Conservation (phyloP, 2,113 vertebrate species). For the Oncorhynchus masou region DNA sequence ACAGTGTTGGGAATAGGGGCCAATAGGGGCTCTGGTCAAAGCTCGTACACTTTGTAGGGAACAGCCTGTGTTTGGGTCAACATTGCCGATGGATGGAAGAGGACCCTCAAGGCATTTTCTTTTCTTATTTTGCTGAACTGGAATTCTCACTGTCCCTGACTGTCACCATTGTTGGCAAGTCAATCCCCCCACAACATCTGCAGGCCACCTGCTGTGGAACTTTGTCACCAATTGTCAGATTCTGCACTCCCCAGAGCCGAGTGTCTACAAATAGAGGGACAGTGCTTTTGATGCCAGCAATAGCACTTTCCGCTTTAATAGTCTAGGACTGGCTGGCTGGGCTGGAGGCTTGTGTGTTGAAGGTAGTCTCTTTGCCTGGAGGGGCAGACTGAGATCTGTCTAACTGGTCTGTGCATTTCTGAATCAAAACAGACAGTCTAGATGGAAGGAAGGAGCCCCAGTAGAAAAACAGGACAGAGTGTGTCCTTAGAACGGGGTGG, state of each 20-base stretch:
- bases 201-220: neutral
- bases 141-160: neutral
- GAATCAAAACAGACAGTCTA: neutral
- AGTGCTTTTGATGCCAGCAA: neutral
- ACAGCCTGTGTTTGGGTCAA: neutral
- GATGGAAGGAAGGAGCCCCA: neutral
- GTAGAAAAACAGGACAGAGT: too few species aligned
- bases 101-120: neutral
- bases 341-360: neutral
- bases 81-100: neutral
- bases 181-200: neutral
- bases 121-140: neutral
- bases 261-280: slow-evolving; percentile 5
- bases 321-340: neutral
- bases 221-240: neutral
- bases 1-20: neutral
- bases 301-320: neutral
- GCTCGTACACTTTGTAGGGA: too few species aligned
- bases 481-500: too few species aligned
- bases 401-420: neutral
- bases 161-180: neutral
- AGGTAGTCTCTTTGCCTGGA: neutral
- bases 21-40: neutral
- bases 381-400: neutral
- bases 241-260: neutral